phyloP scores from a whole-genome alignment of 92 coral and sea anemone genomes.

The Galaxea fascicularis region DNA sequence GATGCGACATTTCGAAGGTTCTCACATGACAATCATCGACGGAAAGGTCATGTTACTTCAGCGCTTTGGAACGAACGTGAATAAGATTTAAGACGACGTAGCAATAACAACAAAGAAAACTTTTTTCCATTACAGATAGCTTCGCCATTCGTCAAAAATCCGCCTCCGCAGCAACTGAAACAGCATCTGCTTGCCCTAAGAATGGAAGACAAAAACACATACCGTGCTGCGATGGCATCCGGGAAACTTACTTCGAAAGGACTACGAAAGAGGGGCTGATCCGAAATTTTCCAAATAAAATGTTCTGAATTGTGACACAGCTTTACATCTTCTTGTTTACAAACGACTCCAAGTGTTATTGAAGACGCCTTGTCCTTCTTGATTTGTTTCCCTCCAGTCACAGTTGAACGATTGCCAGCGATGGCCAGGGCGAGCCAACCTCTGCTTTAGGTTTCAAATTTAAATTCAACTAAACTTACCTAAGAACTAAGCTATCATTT shows the following conservation, averaged over 20 bases:
- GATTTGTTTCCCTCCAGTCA: too few species aligned
- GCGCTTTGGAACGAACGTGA: slow-evolving; percentile 19
- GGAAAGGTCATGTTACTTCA: not conserved
- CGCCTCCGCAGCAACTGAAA: not conserved
- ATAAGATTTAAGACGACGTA: not conserved
- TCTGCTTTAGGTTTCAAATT: not conserved
- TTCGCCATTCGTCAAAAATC: not conserved
- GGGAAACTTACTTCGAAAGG: not conserved
- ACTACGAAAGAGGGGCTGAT: too few species aligned
- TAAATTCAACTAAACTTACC: not conserved
- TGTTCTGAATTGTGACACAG: too few species aligned
- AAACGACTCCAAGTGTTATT: too few species aligned
- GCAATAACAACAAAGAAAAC: slow-evolving; percentile 15
- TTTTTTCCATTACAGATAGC: not conserved
- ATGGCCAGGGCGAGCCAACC: too few species aligned
- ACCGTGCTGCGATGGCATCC: not conserved
- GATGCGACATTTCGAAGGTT: slow-evolving; percentile 19
- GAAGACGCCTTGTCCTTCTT: too few species aligned
- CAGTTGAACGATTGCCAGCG: too few species aligned
- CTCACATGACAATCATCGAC: slow-evolving; percentile 28
- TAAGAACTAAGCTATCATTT: not conserved
- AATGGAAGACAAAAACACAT: not conserved
- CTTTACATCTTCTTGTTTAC: too few species aligned
- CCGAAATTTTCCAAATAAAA: too few species aligned
- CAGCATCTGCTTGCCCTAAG: not conserved